A percentile compares a stretch with the other conserved stretches of the same genome.
Conservation (phyloP, 1,140 invertebrate species). For the Dreissena rostriformis region DNA sequence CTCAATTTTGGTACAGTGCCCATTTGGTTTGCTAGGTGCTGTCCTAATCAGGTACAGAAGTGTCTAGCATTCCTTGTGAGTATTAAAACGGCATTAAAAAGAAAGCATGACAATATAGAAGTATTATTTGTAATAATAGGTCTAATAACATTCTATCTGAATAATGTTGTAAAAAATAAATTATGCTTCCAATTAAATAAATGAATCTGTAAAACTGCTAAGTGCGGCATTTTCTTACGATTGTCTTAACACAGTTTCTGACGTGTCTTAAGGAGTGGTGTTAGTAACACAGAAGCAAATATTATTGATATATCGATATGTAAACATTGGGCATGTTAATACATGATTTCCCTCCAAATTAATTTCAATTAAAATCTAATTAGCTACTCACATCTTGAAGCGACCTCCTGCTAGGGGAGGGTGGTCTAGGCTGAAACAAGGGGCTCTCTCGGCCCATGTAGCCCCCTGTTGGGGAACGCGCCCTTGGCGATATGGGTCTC, state of each 20-base stretch:
- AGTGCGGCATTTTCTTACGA: background rate
- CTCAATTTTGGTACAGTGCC: too few species aligned
- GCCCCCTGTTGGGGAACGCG: slow-evolving; percentile 1
- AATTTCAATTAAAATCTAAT: slow-evolving; percentile 7
- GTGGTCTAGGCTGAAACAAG: slow-evolving; percentile 59
- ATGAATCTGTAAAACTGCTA: background rate
- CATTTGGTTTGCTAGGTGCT: too few species aligned
- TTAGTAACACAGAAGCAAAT: background rate
- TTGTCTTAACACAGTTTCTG: background rate
- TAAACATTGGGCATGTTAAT: slow-evolving; percentile 27
- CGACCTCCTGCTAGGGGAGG: slow-evolving; percentile 59
- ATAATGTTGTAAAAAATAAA: background rate
- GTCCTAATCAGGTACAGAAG: too few species aligned
- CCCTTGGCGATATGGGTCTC: slow-evolving; percentile 16
- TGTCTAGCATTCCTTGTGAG: too few species aligned
- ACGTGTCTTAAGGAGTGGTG: background rate
- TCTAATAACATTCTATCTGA: background rate
- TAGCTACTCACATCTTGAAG: slow-evolving; percentile 54
- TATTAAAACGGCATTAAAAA: too few species aligned
- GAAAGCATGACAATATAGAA: too few species aligned
- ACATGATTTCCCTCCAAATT: slow-evolving; percentile 34
- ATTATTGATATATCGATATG: slow-evolving; percentile 43
- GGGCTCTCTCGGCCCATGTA: slow-evolving; percentile 29
- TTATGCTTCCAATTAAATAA: background rate
- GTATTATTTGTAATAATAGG: too few species aligned